Evolutionary conservation across 2,888 invertebrate species (phyloP), one percentile per base, ranked within the genome.

Genomic region (Hedya salicella): DNA sequence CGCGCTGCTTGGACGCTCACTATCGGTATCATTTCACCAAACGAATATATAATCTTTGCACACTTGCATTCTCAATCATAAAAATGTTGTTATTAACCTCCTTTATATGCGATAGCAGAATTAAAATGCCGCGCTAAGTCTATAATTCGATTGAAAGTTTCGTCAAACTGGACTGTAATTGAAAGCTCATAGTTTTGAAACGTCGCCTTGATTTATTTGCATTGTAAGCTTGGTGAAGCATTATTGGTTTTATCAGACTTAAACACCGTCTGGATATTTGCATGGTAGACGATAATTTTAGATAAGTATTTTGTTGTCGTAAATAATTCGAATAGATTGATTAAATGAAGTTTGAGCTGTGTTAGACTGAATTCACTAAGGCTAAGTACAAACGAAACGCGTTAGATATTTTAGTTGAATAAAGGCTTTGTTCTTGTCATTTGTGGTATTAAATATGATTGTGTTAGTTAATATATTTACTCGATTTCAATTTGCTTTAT

Each of bases 221-320:
- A 36, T 53, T 32, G 50, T 52, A 14, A 52, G 36, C 19, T 62
- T 19, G 5, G 19, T 62, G 6, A 19, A 44, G 36, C 9, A 36
- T 25, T 25, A 30, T 50, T 17, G 8, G 50, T 13, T 50, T 50
- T 50, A 50, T 50, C 16, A 50, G 14, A 16, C 30, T 9, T 16
- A 16, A 40, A 53, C 16, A 21, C 14, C 54, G 54, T 21, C 40
- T 40, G 54, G 11, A 11, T 25, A 25, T 54, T 40, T 40, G 21
- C 40, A 54, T 42, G 25, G 36, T 36, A 36, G 36, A 36, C 36
- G 9, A 36, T 36, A 36, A 36, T 36, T 36, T 2, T 36, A 9
- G 8, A 36, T 1, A 1, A 36, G 9, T 36, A 36, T 36, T 36
- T 0, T 11, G 36, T 2, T 9, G 9, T 36, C 11, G 36, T 36